phyloP scores from a whole-genome alignment of 2,113 vertebrate genomes.

The Podarcis muralis region DNA sequence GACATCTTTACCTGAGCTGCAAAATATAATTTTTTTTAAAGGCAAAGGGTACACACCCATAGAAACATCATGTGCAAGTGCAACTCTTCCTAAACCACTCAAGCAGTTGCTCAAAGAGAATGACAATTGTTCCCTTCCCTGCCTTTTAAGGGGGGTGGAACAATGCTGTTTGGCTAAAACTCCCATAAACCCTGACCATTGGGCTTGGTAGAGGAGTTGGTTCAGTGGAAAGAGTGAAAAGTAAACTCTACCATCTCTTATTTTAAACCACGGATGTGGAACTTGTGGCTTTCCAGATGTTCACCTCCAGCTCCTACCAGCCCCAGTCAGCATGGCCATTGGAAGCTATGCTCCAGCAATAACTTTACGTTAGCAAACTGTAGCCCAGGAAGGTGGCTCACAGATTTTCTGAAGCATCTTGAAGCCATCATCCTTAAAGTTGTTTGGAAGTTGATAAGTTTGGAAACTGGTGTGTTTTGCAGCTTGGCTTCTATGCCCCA shows the following conservation, averaged over 20 bases:
- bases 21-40: too few relatives aligned
- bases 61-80: too few relatives aligned
- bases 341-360: too few relatives aligned
- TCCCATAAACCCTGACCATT: too few relatives aligned
- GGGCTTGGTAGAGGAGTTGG: too few relatives aligned
- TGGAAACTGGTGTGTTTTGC: neutral
- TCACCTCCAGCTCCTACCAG: neutral
- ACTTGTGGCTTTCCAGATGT: neutral
- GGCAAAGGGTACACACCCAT: neutral
- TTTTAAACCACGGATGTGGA: neutral
- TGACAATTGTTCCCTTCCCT: too few relatives aligned
- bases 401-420: neutral
- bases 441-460: neutral
- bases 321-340: neutral
- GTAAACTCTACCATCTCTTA: neutral
- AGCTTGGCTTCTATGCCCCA: neutral
- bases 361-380: too few relatives aligned
- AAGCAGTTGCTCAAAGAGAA: too few relatives aligned
- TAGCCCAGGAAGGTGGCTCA: neutral
- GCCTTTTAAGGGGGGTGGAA: too few relatives aligned
- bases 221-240: neutral
- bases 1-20: too few relatives aligned
- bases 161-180: too few relatives aligned
- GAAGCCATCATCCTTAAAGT: neutral
- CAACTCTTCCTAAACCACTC: too few relatives aligned